Percentiles rank a stretch among this genome's conserved stretches.
Evolutionary conservation across 1,140 invertebrate species (phyloP).

Genomic region (Elymnias hypermnestra): DNA sequence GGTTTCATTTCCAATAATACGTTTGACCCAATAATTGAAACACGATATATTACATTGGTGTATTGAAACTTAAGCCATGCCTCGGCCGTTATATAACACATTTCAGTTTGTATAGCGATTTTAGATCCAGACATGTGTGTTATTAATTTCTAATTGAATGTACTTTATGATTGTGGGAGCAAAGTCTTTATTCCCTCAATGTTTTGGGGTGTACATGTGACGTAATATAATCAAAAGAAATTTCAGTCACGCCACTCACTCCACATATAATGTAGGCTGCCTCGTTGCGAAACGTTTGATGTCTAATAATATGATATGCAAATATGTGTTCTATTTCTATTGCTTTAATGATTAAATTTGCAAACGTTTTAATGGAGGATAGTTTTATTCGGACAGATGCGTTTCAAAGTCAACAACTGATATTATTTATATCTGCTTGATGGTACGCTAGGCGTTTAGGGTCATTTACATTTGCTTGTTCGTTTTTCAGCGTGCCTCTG

Average conservation of each 20-base stretch:
- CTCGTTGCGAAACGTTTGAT: conserved; percentile 1
- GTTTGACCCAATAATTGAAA: conserved; percentile 50
- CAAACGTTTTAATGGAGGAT: not conserved
- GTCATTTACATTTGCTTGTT: conserved; percentile 54
- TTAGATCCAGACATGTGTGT: conserved; percentile 32
- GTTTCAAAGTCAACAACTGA: conserved; percentile 48
- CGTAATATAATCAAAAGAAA: conserved; percentile 39
- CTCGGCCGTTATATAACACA: conserved; percentile 30
- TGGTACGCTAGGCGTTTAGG: conserved; percentile 54
- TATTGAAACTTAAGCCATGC: conserved; percentile 50
- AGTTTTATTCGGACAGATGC: conserved; percentile 19
- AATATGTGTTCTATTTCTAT: not conserved
- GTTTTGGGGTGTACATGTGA: conserved; percentile 28
- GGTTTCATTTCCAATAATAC: conserved; percentile 38
- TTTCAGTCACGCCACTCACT: conserved; percentile 62
- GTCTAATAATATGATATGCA: not conserved
- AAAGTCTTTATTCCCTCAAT: conserved; percentile 42
- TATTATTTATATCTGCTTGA: conserved; percentile 66
- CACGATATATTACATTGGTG: conserved; percentile 32
- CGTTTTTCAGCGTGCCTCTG: conserved; percentile 40
- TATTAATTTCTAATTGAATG: conserved; percentile 50
- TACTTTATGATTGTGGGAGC: conserved; percentile 34
- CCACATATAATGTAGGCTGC: conserved; percentile 24
- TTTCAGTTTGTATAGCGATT: conserved; percentile 30
- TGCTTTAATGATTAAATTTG: conserved; percentile 7